Evolutionary conservation across 2,888 invertebrate species (phyloP), one percentile per base, ranked within the genome.

Genomic region (Papilio elwesi): DNA sequence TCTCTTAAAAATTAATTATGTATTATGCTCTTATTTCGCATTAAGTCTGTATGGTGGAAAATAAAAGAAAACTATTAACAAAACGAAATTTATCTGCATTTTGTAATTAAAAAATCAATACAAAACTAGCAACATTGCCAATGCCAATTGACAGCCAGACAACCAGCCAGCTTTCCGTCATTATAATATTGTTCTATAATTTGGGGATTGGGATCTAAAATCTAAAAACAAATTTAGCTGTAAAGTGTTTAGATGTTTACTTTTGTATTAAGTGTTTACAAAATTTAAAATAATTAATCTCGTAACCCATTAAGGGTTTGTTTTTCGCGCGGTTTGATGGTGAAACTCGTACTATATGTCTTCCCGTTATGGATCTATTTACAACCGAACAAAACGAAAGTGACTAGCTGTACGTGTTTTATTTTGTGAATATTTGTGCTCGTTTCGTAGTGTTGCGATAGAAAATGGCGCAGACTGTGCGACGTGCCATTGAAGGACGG

Each of bases 401-500:
- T 92, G 87, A 88, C 82, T 84, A 91, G 90, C 87, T 90, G 89
- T 90, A 86, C 85, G 88, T 88, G 85, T 81, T 79, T 79, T 83
- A 78, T 80, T 83, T 80, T 80, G 83, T 85, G 83, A 79, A 80
- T 81, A 81, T 80, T 85, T 80, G 79, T 76, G 82, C 83, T 83
- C 75, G 78, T 80, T 84, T 81, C 81, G 78, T 83, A 78, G 76
- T 79, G 76, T 78, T 79, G 75, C 74, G 78, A 79, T 76, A 73
- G 76, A 80, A 92, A 87, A 97, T 97, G 97, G 96, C 97, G 80
- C 96, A 96, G 88, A 96, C 96, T 47, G 94, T 95, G 76, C 94
- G 96, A 86, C 94, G 95, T 79, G 94, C 96, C 69, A 94, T 97
- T 74, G 97, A 96, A 83, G 97, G 97, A 74, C 94, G 94, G 79